A percentile compares a stretch with the other conserved stretches of the same genome.
Evolutionary conservation across 1,140 invertebrate species (phyloP).

Genomic region (Bombus balteatus): DNA sequence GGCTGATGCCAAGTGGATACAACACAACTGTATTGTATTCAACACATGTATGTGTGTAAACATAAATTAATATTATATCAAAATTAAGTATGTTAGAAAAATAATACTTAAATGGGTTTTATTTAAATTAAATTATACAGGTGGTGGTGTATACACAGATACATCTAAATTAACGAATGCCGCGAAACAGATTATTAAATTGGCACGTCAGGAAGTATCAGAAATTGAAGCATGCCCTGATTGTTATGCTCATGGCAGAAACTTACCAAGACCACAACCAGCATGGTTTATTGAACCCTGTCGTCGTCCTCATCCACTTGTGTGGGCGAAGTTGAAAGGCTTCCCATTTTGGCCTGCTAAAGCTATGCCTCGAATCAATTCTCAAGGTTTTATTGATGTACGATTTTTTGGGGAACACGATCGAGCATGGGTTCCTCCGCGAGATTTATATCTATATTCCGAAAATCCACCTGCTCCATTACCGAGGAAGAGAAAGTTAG

Average conservation of each 20-base stretch:
- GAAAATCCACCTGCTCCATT: slow-evolving; percentile 85
- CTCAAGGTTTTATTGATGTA: slow-evolving; percentile 91
- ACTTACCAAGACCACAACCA: slow-evolving; percentile 90
- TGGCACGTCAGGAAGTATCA: slow-evolving; percentile 92
- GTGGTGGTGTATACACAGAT: slow-evolving; percentile 83
- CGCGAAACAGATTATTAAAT: slow-evolving; percentile 91
- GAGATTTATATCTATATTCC: slow-evolving; percentile 93
- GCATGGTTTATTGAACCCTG: slow-evolving; percentile 96
- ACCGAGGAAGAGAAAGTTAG: slow-evolving; percentile 85
- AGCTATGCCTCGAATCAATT: slow-evolving; percentile 89
- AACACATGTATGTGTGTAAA: slow-evolving; percentile 88
- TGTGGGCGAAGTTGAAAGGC: slow-evolving; percentile 97
- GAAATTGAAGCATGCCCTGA: slow-evolving; percentile 97
- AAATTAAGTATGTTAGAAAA: background rate
- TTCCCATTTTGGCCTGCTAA: slow-evolving; percentile 98
- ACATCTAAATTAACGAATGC: slow-evolving; percentile 90
- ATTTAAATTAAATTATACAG: slow-evolving; percentile 57
- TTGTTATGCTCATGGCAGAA: slow-evolving; percentile 88
- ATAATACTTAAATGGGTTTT: background rate
- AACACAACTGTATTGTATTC: slow-evolving; percentile 95
- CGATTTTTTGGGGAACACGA: slow-evolving; percentile 97
- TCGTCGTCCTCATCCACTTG: slow-evolving; percentile 91
- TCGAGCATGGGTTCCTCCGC: slow-evolving; percentile 93
- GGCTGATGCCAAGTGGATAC: slow-evolving; percentile 95
- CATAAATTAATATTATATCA: background rate